Base-by-base conservation (phyloP, 2,888 invertebrate species). In the Aleiodes leptofemur region DNA sequence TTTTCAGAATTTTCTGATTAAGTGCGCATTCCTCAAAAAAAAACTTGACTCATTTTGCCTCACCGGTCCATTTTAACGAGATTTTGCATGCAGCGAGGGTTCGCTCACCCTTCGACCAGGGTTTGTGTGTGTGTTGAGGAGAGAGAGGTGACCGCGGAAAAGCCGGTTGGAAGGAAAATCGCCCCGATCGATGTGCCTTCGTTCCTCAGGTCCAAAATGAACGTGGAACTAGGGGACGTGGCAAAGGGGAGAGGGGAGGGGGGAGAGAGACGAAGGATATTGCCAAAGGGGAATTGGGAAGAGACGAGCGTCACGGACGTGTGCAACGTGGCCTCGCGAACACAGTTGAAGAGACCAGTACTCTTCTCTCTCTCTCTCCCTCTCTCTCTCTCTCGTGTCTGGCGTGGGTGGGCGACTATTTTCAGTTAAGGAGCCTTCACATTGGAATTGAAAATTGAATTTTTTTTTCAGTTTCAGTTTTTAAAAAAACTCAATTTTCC, bases 151-250 rank as follows among this genome's bases (percentile, higher is more conserved):
- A 64, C 80, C 81, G 87, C 84, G 87, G 88, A 87, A 88, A 88
- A 87, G 85, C 87, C 86, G 84, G 88, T 86, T 43, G 43, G 88
- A 86, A 88, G 88, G 88, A 88, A 88, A 88, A 88, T 88, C 88
- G 85, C 83, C 43, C 84, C 88, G 88, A 88, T 88, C 88, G 88
- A 88, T 88, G 68, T 68, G 86, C 86, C 86, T 87, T 88, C 86
- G 87, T 87, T 86, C 87, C 85, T 86, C 87, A 85, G 86, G 86
- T 86, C 87, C 87, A 86, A 87, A 86, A 86, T 85, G 83, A 86
- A 84, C 80, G 83, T 81, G 77, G 73, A 73, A 72, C 66, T n/a
- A 29, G 6, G 66, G 69, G 55, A 73, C 56, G 70, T 74, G 76
- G 70, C 14, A 77, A 55, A 23, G 23, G 77, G 31, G 73, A 73